Evolutionary conservation across 2,888 invertebrate genomes (phyloP), one percentile per base, ranked within the genome.

Genomic region (Aphodius granarius): DNA sequence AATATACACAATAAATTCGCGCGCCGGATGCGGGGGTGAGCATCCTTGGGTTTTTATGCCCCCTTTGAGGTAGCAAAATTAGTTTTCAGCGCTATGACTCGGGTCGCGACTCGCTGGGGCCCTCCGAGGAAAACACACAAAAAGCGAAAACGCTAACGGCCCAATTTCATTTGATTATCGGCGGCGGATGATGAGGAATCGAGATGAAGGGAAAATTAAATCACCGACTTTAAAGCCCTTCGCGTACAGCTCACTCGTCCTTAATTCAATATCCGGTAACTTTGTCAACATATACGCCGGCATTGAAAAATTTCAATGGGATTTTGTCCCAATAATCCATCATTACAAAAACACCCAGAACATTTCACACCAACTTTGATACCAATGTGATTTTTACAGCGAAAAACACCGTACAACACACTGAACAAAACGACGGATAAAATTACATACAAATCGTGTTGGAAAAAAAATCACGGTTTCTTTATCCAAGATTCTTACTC

Each of bases 81-180:
- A 68, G 68, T 68, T 68, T 21, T 20, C 68, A 13, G 9, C 43
- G 43, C 43, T 13, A 43, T 13, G 6, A 13, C 43, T 6, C 43
- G 43, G 43, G 43, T 43, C 43, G 43, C 68, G 68, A 68, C 20
- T 9, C 21, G n/a, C 68, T 21, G 20, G 3, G 19, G 68, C 20
- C 20, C 21, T 19, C 68, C 68, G 20, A 3, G 19, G 68, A 68
- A 19, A 21, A n/a, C 68, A 21, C 68, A 22, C 20, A 22, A 68
- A 68, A 22, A 20, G 0, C 68, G 68, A 68, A 68, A 68, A 20
- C 43, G 68, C 68, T 68, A 68, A 68, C 68, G 20, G 68, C 21
- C 21, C n/a, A 68, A 21, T 68, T 68, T 68, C 68, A 68, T 68
- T 22, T 13, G 68, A 68, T 68, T 68, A 68, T 68, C 68, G 68